Percentiles rank a stretch among this genome's conserved stretches.
phyloP scores from a whole-genome alignment of 2,888 invertebrate species.

The Philonicus albiceps region DNA sequence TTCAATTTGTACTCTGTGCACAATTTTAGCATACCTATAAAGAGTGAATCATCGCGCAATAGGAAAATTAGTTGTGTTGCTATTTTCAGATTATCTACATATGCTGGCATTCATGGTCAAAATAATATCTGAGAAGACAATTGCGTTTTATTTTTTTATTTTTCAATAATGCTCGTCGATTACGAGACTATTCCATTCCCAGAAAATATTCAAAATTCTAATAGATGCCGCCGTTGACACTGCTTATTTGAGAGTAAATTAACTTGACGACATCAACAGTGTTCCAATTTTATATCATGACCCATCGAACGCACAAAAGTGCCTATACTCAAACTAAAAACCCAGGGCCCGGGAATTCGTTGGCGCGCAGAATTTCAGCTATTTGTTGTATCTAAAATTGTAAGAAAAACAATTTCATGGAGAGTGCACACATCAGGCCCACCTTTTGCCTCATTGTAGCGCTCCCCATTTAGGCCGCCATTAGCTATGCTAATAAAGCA shows the following conservation, averaged over 20 bases:
- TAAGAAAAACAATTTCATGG: conserved; percentile 26
- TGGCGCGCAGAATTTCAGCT: not conserved
- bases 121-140: not conserved
- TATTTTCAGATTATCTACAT: not conserved
- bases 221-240: not conserved
- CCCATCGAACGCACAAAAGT: not conserved
- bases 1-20: not conserved
- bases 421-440: conserved; percentile 3
- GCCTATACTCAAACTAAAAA: not conserved
- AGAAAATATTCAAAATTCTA: not conserved
- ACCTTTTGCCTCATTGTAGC: not conserved
- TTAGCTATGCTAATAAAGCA: conserved; percentile 40
- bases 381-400: not conserved
- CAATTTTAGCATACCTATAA: not conserved
- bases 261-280: not conserved
- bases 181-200: not conserved
- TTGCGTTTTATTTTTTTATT: not conserved
- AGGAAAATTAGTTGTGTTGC: not conserved
- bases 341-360: not conserved
- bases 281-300: not conserved
- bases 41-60: not conserved
- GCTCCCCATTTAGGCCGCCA: conserved; percentile 22
- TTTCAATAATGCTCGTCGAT: not conserved
- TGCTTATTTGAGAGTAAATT: not conserved
- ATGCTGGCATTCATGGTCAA: not conserved